Base-by-base conservation (phyloP, 2,888 invertebrate species). In the Synergus itoensis region DNA sequence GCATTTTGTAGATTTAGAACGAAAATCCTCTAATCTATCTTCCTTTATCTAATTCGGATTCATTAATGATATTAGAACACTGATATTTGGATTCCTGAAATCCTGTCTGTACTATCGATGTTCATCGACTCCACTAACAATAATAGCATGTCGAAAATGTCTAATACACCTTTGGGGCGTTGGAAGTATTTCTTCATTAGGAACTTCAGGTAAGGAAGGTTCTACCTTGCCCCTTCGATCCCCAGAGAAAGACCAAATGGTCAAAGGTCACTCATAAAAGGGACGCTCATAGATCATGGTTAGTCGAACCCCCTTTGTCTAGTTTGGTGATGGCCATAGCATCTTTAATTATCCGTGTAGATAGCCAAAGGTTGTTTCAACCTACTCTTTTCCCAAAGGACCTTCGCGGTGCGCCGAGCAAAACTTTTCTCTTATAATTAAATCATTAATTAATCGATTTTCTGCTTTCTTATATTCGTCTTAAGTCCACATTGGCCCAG, bases 201-300 rank as follows among this genome's bases (percentile, higher is more conserved):
- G 16, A 53, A 53, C 16, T 73, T 73, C 14, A 73, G 48, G 16
- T 53, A 53, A 73, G 69, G 36, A 36, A 73, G 36, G 69, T 73
- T 16, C 9, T 41, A 28, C 14, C 48, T 36, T 36, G 18, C 69
- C 53, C 18, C 48, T n/a, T 53, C 48, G 3, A 45, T 73, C 69
- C 69, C 69, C 14, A 73, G 69, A 73, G 69, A 73, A 48, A 53
- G 48, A 53, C 28, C 8, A 53, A 84, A 79, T 83, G 87, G 86
- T 87, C 89, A 89, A 89, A 90, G 90, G 90, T 90, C 89, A 89
- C 87, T 90, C 90, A 73, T 73, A 89, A 90, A 88, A 86, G 87
- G 85, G 78, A 81, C 84, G 86, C 85, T 87, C 89, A 89, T 90
- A 90, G 88, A 90, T 90, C 90, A 90, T 90, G 89, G 89, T 90